Evolutionary conservation across 2,888 invertebrate genomes (phyloP).

Genomic region (Asteroscopus sphinx): DNA sequence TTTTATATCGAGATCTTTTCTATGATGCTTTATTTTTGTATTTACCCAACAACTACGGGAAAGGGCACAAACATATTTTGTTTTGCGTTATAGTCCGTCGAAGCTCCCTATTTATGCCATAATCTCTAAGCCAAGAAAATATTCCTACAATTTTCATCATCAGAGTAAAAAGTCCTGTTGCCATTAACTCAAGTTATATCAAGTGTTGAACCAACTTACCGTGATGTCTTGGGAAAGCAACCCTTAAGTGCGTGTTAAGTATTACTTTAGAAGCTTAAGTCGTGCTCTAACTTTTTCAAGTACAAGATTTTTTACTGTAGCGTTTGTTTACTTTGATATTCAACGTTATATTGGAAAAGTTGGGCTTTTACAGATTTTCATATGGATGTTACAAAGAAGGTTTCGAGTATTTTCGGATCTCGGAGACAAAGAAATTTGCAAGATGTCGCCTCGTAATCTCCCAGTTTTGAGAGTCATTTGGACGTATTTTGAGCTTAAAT

Average conservation of each 20-base stretch:
- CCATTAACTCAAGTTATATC: constrained; percentile 57
- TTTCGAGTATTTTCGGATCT: constrained; percentile 13
- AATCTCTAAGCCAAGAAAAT: constrained; percentile 17
- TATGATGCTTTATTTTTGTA: too few species aligned
- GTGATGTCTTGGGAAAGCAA: constrained; percentile 49
- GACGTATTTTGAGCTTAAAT: constrained; percentile 20
- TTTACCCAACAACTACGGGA: too few species aligned
- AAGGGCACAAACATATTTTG: constrained; percentile 4
- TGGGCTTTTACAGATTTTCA: constrained; percentile 41
- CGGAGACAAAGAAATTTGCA: constrained; percentile 31
- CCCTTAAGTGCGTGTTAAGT: constrained; percentile 67
- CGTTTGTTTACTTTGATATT: constrained; percentile 57
- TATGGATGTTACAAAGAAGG: constrained; percentile 29
- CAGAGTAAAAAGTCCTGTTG: constrained; percentile 50
- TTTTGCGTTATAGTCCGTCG: constrained; percentile 7
- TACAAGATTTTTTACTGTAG: constrained; percentile 52
- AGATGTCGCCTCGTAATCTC: constrained; percentile 32
- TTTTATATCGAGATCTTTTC: too few species aligned
- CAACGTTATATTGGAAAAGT: constrained; percentile 56
- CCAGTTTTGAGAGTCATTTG: constrained; percentile 23
- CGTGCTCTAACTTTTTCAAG: constrained; percentile 61
- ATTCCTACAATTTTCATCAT: constrained; percentile 38
- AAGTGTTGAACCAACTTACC: constrained; percentile 51
- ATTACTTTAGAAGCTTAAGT: constrained; percentile 64
- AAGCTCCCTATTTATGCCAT: constrained; percentile 11